phyloP scores from a whole-genome alignment of 2,113 vertebrate species.

The Ursus arctos region DNA sequence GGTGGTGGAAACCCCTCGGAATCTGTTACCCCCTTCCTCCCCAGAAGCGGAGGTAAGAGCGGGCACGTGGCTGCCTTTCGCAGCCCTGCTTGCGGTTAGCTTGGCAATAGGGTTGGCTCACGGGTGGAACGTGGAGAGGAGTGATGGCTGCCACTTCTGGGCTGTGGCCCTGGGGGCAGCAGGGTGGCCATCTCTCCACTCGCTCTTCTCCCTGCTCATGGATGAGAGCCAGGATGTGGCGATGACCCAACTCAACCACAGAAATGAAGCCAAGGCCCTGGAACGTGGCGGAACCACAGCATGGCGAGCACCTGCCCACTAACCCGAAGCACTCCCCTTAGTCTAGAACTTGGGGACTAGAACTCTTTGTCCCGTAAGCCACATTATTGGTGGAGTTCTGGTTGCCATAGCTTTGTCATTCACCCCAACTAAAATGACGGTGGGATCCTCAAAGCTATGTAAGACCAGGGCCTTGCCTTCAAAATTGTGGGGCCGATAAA shows the following conservation, averaged over 20 bases:
- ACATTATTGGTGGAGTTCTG: background rate
- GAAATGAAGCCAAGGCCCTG: background rate
- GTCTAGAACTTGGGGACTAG: background rate
- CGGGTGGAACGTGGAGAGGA: too few relatives aligned
- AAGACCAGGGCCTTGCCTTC: background rate
- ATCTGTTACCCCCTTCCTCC: background rate
- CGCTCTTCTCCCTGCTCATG: background rate
- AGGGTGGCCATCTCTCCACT: background rate
- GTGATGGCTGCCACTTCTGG: background rate
- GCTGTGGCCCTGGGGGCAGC: background rate
- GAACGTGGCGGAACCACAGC: background rate
- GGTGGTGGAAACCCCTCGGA: background rate
- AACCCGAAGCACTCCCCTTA: background rate
- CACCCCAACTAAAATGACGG: background rate
- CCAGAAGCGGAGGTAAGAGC: background rate
- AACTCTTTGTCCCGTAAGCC: background rate
- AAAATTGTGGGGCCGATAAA: background rate
- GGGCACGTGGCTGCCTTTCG: background rate
- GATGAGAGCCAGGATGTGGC: background rate
- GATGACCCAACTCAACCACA: background rate
- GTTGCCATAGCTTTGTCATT: background rate
- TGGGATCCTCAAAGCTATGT: background rate
- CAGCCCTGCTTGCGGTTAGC: background rate
- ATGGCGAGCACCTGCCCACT: background rate
- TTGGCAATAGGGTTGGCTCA: background rate